A percentile compares a stretch with the other conserved stretches of the same genome.
These are phyloP conservation scores for Pyxicephalus adspersus DNA, from an alignment of 2,113 vertebrate species.

Conservation along the genomic window DNA sequence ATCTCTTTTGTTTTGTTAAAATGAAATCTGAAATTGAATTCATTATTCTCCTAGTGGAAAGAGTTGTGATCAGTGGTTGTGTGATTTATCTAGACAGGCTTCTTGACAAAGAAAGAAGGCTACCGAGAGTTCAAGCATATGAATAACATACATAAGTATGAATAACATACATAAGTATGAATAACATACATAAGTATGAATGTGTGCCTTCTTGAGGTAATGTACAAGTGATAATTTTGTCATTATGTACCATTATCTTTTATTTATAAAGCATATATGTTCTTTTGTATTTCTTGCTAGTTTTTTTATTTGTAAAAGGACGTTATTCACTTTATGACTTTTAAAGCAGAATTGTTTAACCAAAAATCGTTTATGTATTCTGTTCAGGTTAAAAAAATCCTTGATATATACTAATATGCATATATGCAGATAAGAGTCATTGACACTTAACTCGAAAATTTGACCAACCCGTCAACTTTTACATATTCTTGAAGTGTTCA, in stretches of 20 bases:
- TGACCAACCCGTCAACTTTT: no score
- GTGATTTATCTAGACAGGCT: conserved; percentile 15
- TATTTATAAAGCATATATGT: conserved; percentile 1
- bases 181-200: background rate
- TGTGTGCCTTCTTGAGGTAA: no score
- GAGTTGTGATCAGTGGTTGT: background rate
- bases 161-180: background rate
- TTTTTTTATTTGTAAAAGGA: background rate
- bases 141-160: conserved; percentile 1
- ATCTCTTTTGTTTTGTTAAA: conserved; percentile 1
- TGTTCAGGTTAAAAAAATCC: no score
- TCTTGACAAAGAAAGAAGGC: background rate
- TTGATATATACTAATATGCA: no score
- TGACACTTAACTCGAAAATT: no score
- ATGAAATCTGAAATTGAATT: conserved; percentile 11
- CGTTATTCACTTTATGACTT: background rate
- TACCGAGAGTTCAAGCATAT: background rate
- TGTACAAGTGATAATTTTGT: background rate
- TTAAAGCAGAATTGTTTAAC: background rate
- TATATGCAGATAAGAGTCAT: no score
- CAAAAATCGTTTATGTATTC: background rate
- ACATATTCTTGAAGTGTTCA: no score
- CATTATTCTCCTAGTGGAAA: conserved; percentile 23
- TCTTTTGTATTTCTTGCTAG: background rate
- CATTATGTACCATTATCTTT: conserved; percentile 4